Conservation (phyloP, 2,888 invertebrate genomes). For the Zygogramma bicolorata region DNA sequence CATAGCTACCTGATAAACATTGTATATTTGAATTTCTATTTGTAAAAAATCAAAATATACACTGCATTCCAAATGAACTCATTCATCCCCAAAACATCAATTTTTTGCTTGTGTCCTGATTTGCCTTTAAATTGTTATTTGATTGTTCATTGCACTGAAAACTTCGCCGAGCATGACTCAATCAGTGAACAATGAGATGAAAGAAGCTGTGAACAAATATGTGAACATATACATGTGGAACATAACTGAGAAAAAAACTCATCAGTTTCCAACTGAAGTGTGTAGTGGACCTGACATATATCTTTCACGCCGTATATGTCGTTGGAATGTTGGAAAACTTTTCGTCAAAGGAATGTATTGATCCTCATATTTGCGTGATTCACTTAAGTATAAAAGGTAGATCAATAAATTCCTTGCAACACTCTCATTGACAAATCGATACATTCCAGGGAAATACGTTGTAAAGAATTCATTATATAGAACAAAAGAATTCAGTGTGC, state of each 20-base stretch:
- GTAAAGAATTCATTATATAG: constrained; percentile 37
- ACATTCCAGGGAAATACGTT: constrained; percentile 49
- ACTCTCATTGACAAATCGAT: constrained; percentile 52
- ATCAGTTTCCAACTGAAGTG: neutral
- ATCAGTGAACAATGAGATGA: too few species aligned
- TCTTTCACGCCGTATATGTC: constrained; percentile 22
- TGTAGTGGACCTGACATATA: neutral
- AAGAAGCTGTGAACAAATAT: too few species aligned
- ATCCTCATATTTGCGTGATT: constrained; percentile 53
- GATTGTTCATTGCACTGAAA: too few species aligned
- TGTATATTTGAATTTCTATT: too few species aligned
- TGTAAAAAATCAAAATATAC: too few species aligned
- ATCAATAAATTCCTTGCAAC: constrained; percentile 56
- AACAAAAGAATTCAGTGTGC: constrained; percentile 22
- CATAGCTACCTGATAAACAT: too few species aligned
- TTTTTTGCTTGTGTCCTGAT: too few species aligned
- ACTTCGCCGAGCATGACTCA: too few species aligned
- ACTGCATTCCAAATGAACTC: too few species aligned
- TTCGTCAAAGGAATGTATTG: constrained; percentile 49
- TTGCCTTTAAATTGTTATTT: too few species aligned
- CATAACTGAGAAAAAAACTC: neutral
- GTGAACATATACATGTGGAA: too few species aligned
- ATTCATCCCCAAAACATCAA: too few species aligned
- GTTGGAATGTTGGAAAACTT: constrained; percentile 44
- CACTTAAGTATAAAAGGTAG: constrained; percentile 49